Conservation (phyloP, 1,140 invertebrate genomes). For the Bactericera cockerelli region DNA sequence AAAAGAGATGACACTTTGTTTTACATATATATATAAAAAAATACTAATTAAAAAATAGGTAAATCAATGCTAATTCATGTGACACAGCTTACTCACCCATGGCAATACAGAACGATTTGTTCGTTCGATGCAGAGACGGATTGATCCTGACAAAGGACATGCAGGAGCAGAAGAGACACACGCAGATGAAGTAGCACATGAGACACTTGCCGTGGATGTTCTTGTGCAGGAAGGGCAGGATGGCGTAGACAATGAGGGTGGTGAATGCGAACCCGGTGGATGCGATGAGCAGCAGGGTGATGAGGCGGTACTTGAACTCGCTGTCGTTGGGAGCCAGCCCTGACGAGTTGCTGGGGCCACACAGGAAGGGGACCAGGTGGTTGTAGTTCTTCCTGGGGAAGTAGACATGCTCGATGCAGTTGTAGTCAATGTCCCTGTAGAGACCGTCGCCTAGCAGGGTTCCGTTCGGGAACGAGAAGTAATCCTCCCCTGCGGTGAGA, state of each 20-base stretch:
- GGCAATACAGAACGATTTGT: neutral
- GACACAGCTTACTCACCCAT: conserved; percentile 4
- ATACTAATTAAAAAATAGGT: no score
- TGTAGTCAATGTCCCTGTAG: neutral
- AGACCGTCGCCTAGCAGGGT: neutral
- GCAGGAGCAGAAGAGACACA: neutral
- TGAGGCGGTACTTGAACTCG: neutral
- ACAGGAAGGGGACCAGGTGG: neutral
- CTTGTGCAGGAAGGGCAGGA: neutral
- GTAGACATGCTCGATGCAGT: neutral
- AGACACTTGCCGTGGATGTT: neutral
- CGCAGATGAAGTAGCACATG: conserved; percentile 2
- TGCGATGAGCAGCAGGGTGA: neutral
- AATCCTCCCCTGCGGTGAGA: neutral
- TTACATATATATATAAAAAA: no score
- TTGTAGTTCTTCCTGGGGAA: neutral
- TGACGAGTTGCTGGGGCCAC: neutral
- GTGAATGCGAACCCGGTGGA: neutral
- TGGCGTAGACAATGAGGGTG: neutral
- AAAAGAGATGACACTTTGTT: no score
- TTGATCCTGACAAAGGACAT: neutral
- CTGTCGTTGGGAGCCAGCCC: neutral
- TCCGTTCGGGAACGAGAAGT: neutral
- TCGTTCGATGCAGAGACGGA: neutral
- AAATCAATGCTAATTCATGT: no score